phyloP scores from a whole-genome alignment of 2,113 vertebrate species.

The Laterallus jamaicensis region DNA sequence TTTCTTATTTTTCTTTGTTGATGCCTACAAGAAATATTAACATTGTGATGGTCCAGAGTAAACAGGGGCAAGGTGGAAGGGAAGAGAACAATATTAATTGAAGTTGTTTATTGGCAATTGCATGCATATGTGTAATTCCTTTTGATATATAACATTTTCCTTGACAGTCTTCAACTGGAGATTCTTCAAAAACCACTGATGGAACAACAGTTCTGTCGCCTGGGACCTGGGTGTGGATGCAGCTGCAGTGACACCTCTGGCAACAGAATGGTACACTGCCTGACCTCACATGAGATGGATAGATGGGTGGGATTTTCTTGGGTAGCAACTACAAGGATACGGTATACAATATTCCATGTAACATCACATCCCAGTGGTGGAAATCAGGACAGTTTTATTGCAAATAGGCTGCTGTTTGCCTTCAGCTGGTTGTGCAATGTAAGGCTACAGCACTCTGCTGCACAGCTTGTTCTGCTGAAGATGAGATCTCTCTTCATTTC shows the following conservation, averaged over 20 bases:
- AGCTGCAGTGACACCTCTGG: neutral
- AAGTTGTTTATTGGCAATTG: neutral
- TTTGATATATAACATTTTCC: neutral
- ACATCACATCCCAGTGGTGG: neutral
- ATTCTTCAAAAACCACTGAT: neutral
- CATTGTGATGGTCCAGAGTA: neutral
- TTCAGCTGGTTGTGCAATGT: neutral
- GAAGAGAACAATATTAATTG: neutral
- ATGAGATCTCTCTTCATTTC: neutral
- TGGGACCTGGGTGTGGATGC: neutral
- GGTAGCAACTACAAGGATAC: neutral
- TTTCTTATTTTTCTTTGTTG: neutral
- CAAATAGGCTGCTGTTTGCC: neutral
- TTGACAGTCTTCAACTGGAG: neutral
- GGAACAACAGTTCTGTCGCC: neutral
- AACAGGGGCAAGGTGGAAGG: neutral
- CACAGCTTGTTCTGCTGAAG: neutral
- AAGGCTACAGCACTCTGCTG: neutral
- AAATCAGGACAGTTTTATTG: neutral
- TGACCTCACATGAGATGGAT: neutral
- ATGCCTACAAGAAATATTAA: neutral
- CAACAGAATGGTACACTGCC: accelerated
- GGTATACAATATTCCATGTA: neutral
- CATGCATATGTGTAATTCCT: neutral
- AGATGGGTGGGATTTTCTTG: neutral